These are phyloP conservation scores for Falco rusticolus DNA, from an alignment of 2,797 vertebrate species.

Conservation along the genomic window DNA sequence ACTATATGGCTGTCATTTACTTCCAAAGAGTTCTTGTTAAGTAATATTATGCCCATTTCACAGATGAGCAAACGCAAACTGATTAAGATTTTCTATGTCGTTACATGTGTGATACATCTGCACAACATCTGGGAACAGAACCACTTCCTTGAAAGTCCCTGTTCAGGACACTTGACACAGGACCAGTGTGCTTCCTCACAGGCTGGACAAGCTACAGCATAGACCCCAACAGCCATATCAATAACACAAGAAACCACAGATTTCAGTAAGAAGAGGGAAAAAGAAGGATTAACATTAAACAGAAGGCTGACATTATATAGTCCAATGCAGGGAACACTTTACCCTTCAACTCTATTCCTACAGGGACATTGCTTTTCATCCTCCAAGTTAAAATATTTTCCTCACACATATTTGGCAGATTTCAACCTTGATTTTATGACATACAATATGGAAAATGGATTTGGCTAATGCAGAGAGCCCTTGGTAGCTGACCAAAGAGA, in stretches of 20 bases:
- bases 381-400: not conserved
- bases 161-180: not conserved
- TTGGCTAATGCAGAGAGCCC: not conserved
- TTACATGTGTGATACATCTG: not conserved
- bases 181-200: not conserved
- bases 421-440: not conserved
- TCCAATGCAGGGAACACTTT: not conserved
- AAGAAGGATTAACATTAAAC: not conserved
- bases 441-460: not conserved
- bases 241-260: not conserved
- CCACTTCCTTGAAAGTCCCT: not conserved
- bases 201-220: not conserved
- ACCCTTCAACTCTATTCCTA: not conserved
- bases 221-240: not conserved
- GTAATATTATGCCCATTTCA: not conserved
- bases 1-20: not conserved
- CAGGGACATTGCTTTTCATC: not conserved
- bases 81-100: accelerated
- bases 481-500: not conserved
- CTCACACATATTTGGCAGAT: not conserved
- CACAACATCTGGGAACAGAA: not conserved
- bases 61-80: not conserved
- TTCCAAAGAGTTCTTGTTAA: not conserved
- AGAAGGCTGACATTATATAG: not conserved
- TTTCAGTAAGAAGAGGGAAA: not conserved